phyloP scores from a whole-genome alignment of 2,888 invertebrate species.

The Drosophila peninsularis region DNA sequence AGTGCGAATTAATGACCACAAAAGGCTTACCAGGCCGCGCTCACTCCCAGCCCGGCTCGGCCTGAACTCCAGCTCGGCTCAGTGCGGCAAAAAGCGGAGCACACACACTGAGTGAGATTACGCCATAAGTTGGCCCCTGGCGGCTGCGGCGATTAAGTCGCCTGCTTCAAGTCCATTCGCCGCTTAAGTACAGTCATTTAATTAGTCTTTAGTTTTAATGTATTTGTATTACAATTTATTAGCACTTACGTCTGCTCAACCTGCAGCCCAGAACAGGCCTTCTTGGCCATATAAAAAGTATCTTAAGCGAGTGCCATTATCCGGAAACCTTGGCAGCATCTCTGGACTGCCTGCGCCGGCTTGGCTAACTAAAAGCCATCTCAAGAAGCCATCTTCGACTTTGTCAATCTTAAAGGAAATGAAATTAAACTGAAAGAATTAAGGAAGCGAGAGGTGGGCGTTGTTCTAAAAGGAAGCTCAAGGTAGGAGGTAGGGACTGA shows the following conservation, averaged over 20 bases:
- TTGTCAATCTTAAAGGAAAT: background rate
- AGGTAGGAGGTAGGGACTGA: background rate
- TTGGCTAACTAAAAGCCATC: background rate
- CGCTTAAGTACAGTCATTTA: conserved; percentile 77
- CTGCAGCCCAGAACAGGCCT: conserved; percentile 22
- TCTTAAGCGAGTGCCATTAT: conserved; percentile 48
- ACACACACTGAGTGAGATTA: conserved; percentile 21
- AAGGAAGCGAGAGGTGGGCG: too few relatives aligned
- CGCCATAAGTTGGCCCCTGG: conserved; percentile 27
- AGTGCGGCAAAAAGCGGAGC: conserved; percentile 62
- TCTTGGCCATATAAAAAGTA: conserved; percentile 5
- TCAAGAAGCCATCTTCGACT: background rate
- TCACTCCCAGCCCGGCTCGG: conserved; percentile 33
- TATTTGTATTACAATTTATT: conserved; percentile 80
- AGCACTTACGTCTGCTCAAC: conserved; percentile 63
- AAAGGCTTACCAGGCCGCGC: conserved; percentile 59
- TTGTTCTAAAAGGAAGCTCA: background rate
- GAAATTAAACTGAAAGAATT: background rate
- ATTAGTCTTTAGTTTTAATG: conserved; percentile 79
- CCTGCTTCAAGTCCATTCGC: conserved; percentile 58
- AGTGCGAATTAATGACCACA: conserved; percentile 81
- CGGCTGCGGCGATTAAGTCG: conserved; percentile 61
- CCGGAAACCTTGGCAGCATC: conserved; percentile 21
- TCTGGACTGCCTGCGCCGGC: background rate
- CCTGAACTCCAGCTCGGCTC: conserved; percentile 24